These are phyloP conservation scores for Rhabdomys pumilio DNA, from an alignment of 2,797 vertebrate genomes.

Conservation along the genomic window DNA sequence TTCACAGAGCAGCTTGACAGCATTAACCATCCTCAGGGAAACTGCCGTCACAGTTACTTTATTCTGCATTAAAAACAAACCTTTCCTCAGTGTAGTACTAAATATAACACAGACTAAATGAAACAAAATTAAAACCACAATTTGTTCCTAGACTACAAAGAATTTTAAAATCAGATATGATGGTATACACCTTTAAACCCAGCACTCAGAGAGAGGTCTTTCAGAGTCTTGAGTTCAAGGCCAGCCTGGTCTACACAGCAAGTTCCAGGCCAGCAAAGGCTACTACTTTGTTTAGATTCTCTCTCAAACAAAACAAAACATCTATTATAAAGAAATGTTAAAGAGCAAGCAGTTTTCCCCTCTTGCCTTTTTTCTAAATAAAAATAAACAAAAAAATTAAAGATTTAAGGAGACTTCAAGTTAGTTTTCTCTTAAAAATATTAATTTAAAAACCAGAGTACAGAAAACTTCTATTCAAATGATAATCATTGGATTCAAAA, in stretches of 20 bases:
- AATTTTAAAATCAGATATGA: not conserved
- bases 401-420: not conserved
- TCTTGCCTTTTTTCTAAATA: not conserved
- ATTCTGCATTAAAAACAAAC: constrained; percentile 49
- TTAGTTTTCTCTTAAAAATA: constrained; percentile 45
- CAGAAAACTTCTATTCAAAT: constrained; percentile 42
- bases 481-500: constrained; percentile 23
- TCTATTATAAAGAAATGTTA: constrained; percentile 58
- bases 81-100: constrained; percentile 21
- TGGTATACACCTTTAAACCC: not conserved
- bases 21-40: not conserved
- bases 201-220: not conserved
- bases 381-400: not conserved
- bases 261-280: not conserved
- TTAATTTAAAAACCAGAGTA: constrained; percentile 50
- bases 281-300: not conserved
- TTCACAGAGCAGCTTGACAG: not conserved
- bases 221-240: not conserved
- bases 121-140: not conserved
- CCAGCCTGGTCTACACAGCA: not conserved
- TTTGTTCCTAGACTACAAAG: not conserved
- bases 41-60: constrained; percentile 3
- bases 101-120: not conserved
- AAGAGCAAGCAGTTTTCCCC: constrained; percentile 24
- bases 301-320: not conserved